Conservation (phyloP, 2,113 vertebrate genomes). For the Rhea pennata region DNA sequence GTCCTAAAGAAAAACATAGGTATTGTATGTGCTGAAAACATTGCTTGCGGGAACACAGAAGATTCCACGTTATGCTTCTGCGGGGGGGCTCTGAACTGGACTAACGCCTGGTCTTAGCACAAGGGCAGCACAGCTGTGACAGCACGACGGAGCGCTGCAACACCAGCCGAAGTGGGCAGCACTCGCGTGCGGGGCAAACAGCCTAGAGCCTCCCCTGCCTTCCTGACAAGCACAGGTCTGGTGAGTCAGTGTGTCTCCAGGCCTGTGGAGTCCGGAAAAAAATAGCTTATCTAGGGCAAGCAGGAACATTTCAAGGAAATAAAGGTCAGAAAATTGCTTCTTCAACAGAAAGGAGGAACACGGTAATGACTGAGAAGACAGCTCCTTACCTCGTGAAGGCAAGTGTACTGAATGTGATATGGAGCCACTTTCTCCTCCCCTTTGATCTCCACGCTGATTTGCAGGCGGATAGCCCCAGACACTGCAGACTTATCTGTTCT, state of each 20-base stretch:
- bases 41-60: not conserved
- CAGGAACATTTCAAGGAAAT: not conserved
- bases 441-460: constrained; percentile 97
- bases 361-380: not conserved
- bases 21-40: not conserved
- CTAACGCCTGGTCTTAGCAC: not conserved
- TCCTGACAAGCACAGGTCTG: not conserved
- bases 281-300: not conserved
- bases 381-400: constrained; percentile 91
- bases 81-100: not conserved
- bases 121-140: not conserved
- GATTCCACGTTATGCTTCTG: not conserved
- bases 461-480: constrained; percentile 94
- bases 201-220: not conserved
- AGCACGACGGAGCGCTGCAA: not conserved
- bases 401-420: constrained; percentile 95
- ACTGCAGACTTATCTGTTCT: constrained; percentile 97
- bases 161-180: not conserved
- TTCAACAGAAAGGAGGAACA: not conserved
- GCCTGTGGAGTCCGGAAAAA: not conserved
- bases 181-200: fast-evolving
- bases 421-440: constrained; percentile 98
- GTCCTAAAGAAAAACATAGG: not conserved
- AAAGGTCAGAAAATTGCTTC: not conserved
- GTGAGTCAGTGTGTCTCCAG: not conserved